Conservation (phyloP, 2,113 vertebrate genomes). For the Xiphophorus maculatus region DNA sequence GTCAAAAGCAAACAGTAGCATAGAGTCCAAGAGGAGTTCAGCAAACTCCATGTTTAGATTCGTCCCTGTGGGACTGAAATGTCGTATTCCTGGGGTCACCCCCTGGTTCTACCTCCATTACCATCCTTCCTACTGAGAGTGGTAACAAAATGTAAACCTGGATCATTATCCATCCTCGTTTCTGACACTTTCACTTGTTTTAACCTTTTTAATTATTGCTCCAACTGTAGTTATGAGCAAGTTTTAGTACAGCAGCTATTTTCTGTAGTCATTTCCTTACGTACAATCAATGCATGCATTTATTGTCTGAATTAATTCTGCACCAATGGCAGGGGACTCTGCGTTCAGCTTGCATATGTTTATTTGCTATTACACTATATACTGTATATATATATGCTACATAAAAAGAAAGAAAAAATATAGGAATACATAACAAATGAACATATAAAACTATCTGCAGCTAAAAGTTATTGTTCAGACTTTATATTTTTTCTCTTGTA, state of each 20-base stretch:
- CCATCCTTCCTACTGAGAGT: neutral
- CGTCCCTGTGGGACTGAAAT: too few species aligned
- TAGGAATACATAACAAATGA: neutral
- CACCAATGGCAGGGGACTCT: neutral
- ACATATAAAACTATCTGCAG: constrained; percentile 9
- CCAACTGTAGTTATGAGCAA: neutral
- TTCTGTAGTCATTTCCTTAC: neutral
- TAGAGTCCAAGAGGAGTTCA: too few species aligned
- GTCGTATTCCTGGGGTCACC: neutral
- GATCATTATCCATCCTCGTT: neutral
- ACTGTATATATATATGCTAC: neutral
- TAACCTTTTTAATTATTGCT: neutral
- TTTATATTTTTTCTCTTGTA: constrained; percentile 36
- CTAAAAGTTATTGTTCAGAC: neutral
- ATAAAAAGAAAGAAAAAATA: neutral
- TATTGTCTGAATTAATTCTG: neutral
- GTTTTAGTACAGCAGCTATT: neutral
- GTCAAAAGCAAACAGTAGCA: too few species aligned
- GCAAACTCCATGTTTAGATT: too few species aligned
- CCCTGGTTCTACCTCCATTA: neutral
- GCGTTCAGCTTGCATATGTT: neutral
- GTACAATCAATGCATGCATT: neutral
- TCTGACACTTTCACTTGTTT: neutral
- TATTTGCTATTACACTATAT: neutral
- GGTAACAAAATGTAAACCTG: neutral